Base-by-base conservation (phyloP, 2,888 invertebrate genomes). In the Charanyca ferruginea region DNA sequence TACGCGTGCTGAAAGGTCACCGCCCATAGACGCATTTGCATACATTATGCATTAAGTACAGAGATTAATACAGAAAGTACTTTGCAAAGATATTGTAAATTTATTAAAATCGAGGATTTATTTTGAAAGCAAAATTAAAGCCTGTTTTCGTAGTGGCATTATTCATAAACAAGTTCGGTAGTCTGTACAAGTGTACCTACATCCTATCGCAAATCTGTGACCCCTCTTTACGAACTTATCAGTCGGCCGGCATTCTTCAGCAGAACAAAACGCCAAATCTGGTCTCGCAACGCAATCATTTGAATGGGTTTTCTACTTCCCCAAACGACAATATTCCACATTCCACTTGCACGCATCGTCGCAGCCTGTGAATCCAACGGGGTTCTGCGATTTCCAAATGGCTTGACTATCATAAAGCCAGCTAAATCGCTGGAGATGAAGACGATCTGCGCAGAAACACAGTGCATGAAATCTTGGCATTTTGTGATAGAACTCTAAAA, bases 1-100 rank as follows among this genome's bases (percentile, higher is more conserved):
- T 66, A 60, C 67, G 69, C 65, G 48, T 63, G 66, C 44, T 69
- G 67, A 83, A 85, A 85, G 85, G 84, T 86, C 79, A 68, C 75
- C 65, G 51, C 69, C 69, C 66, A 70, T 60, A 41, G 52, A 22
- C 38, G 45, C 32, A 55, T 76, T 62, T 55, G 55, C 67, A 71
- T 72, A 42, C 51, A 28, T 58, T 55, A 25, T 76, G 61, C 59
- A 71, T 47, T 60, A 65, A 18, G 57, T 48, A n/a, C 4, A 3
- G 16, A 38, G 13, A 72, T 48, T 44, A 13, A 41, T 44, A 41
- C 44, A 66, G 44, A 59, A 45, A 49, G 22, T 42, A 57, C 47
- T 23, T 16, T 57, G 5, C 38, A 28, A 51, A 16, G 28, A 38
- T 59, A 18, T 69, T 45, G 44, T 51, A 25, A 9, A 23, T 28